Base-by-base conservation (phyloP, 2,797 vertebrate species). In the Leontopithecus rosalia region DNA sequence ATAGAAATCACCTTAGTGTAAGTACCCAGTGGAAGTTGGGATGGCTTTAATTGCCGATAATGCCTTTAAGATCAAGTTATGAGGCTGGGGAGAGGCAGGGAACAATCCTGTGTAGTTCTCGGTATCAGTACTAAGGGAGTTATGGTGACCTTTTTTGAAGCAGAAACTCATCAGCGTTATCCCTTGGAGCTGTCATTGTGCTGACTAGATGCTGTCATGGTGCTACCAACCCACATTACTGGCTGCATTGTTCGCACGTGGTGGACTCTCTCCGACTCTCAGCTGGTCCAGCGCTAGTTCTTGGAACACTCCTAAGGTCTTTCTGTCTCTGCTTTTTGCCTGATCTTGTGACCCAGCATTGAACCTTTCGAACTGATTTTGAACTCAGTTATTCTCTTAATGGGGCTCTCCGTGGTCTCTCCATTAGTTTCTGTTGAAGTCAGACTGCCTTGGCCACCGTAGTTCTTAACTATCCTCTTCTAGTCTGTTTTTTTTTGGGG, bases 271-370 rank as follows among this genome's bases (percentile, higher is more conserved):
- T 28, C 52, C 22, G 70, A 57, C 43, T 41, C 28, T 58, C 41
- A 39, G 20, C 0, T 1, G 15, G n/a, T 11, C 19, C 50, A 1
- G 0, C 5, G 2, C 17, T 24, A 2, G 1, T 36, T 48, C 72
- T 41, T 13, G 36, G 33, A 61, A 82, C 58, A 75, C 22, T 50
- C 17, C 46, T 52, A 52, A 75, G 9, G 46, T n/a, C 58, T 43
- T 77, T 30, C 41, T 24, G 22, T 41, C 36, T 57, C 30, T 92
- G 55, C 9, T 36, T 86, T 76, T n/a, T 55, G 22, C 20, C 58
- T 50, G 48, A n/a, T 22, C 41, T 20, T 24, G 1, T 9, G 6
- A 81, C 30, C 33, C 1, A 33, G 26, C 33, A 83, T 57, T 46
- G 72, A 90, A 52, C 30, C 39, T 67, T 84, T 15, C 5, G 13